Base-by-base conservation (phyloP, 2,888 invertebrate genomes). In the Nomada goodeniana region DNA sequence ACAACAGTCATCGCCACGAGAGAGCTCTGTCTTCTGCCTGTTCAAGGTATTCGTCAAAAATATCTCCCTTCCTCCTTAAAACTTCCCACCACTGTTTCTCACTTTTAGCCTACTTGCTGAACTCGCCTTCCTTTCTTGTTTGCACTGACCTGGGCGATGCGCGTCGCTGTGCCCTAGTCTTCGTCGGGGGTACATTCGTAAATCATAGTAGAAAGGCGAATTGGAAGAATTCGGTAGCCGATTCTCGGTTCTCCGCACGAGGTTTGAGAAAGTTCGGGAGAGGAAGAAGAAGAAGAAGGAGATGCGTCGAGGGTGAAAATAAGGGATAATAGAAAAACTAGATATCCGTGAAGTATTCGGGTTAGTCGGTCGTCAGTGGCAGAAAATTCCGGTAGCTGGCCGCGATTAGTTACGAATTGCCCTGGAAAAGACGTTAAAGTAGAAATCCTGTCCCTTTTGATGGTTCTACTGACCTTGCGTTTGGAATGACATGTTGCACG, bases 321-420 rank as follows among this genome's bases (percentile, higher is more conserved):
- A 42, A 59, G 53, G 70, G 44, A 80, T 77, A 80, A 75, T 83
- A 15, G 63, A 65, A 63, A 50, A 64, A 42, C 53, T 53, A 61
- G 72, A 57, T 72, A 52, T 47, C 73, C 77, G 78, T 85, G 72
- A 74, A 79, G 69, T 80, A 83, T 88, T 89, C 89, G 88, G 92
- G 92, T 93, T 92, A 93, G 90, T 92, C 91, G 92, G 91, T 92
- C 92, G 91, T 90, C 88, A 89, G 89, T 89, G 89, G 75, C 78
- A 70, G 85, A 87, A 82, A 88, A 89, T 90, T 90, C 87, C 90
- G 81, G 89, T 91, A 92, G 91, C 91, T 69, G 67, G 61, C 81
- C 73, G 59, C 88, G 89, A 93, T 93, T 91, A 91, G 92, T 91
- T 90, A 91, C 91, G 90, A 88, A 60, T 69, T 68, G 77, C 18